These are phyloP conservation scores for Apamea sordens DNA, from an alignment of 2,888 invertebrate species.

Conservation along the genomic window DNA sequence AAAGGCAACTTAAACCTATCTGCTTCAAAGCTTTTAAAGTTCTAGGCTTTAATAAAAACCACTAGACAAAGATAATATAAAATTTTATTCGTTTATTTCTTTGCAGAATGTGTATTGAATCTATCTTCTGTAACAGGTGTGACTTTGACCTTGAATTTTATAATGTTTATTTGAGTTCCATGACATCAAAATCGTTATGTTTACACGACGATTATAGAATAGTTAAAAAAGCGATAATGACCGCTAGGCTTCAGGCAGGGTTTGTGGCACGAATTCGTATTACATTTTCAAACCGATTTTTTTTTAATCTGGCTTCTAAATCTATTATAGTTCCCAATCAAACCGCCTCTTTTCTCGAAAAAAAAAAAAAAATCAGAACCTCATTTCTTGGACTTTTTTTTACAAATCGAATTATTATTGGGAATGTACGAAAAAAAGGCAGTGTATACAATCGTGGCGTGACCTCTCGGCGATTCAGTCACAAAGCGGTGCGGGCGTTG, in stretches of 20 bases:
- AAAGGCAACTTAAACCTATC: background rate
- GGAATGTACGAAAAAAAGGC: conserved; percentile 62
- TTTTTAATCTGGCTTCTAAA: conserved; percentile 3
- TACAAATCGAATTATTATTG: conserved; percentile 62
- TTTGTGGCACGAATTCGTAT: conserved; percentile 3
- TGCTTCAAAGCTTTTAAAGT: background rate
- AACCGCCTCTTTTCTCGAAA: background rate
- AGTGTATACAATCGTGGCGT: conserved; percentile 69
- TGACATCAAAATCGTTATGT: conserved; percentile 48
- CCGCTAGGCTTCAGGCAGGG: background rate
- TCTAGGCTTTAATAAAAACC: conserved; percentile 5
- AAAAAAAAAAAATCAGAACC: conserved; percentile 20
- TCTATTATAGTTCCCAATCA: conserved; percentile 12
- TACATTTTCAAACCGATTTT: conserved; percentile 49
- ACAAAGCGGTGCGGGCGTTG: conserved; percentile 86
- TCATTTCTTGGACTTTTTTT: conserved; percentile 48
- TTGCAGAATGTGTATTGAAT: conserved; percentile 46
- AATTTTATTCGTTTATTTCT: conserved; percentile 25
- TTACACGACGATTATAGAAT: conserved; percentile 49
- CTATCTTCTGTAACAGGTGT: conserved; percentile 54
- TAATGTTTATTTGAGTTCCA: conserved; percentile 49
- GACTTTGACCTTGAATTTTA: conserved; percentile 57
- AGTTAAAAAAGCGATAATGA: conserved; percentile 14
- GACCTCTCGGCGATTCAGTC: conserved; percentile 86
- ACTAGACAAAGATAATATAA: conserved; percentile 23